phyloP scores from a whole-genome alignment of 2,888 invertebrate genomes.

The Strigamia maritima region DNA sequence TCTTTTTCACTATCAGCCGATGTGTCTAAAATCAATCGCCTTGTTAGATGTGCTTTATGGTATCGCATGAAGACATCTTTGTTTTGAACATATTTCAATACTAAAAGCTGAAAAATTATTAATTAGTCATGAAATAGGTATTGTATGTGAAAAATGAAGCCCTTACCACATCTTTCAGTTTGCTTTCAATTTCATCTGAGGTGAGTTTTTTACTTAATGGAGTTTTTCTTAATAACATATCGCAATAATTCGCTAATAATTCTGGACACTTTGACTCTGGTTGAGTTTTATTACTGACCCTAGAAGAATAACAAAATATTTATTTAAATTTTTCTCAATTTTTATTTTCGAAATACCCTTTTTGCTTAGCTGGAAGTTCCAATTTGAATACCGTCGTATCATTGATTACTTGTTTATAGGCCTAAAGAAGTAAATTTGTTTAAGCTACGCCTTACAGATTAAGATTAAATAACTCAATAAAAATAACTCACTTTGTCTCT shows the following conservation, averaged over 20 bases:
- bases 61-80: slow-evolving; percentile 99
- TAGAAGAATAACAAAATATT: no score
- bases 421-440: no score
- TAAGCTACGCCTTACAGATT: no score
- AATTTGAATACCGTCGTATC: slow-evolving; percentile 82
- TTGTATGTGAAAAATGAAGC: background rate
- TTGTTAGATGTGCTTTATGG: slow-evolving; percentile 95
- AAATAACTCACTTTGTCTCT: slow-evolving; percentile 71
- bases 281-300: slow-evolving; percentile 48
- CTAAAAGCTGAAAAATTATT: slow-evolving; percentile 58
- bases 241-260: slow-evolving; percentile 97
- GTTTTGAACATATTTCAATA: slow-evolving; percentile 97
- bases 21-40: slow-evolving; percentile 92
- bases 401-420: slow-evolving; percentile 95
- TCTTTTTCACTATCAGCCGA: slow-evolving; percentile 99
- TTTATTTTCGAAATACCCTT: no score
- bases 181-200: slow-evolving; percentile 92
- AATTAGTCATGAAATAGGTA: no score
- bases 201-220: slow-evolving; percentile 93
- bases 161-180: slow-evolving; percentile 76
- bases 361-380: slow-evolving; percentile 57
- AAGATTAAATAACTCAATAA: no score
- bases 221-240: slow-evolving; percentile 94
- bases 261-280: slow-evolving; percentile 99
- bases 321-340: no score